A percentile compares a stretch with the other conserved stretches of the same genome.
These are phyloP conservation scores for Meandrusa payeni DNA, from an alignment of 2,888 invertebrate genomes.

Conservation along the genomic window DNA sequence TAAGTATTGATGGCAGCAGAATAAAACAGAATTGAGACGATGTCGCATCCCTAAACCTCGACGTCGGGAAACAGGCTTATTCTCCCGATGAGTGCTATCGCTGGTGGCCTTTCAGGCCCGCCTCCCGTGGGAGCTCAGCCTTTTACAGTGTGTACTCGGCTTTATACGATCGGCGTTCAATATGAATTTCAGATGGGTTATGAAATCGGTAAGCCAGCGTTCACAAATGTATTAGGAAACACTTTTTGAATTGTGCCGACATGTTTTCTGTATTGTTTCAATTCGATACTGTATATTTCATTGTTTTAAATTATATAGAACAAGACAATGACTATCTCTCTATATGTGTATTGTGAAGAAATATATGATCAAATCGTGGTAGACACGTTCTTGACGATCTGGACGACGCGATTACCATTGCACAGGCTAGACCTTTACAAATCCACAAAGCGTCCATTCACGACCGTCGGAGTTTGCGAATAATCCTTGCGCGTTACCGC, in stretches of 20 bases:
- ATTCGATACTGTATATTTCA: too few species aligned
- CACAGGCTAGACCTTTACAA: too few species aligned
- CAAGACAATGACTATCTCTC: too few species aligned
- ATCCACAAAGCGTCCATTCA: too few species aligned
- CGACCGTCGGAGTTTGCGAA: too few species aligned
- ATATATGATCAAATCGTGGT: too few species aligned
- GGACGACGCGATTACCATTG: too few species aligned
- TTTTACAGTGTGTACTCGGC: slow-evolving; percentile 71
- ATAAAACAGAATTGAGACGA: slow-evolving; percentile 77
- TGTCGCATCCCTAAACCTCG: slow-evolving; percentile 74
- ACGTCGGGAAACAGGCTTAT: slow-evolving; percentile 79
- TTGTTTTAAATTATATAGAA: too few species aligned
- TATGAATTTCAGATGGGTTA: slow-evolving; percentile 78
- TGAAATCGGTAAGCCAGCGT: slow-evolving; percentile 63
- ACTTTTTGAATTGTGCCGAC: slow-evolving; percentile 46
- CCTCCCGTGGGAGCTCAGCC: slow-evolving; percentile 69
- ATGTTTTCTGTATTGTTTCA: slow-evolving; percentile 29
- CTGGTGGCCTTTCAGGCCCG: slow-evolving; percentile 64
- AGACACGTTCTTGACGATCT: too few species aligned
- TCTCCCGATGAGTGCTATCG: slow-evolving; percentile 75
- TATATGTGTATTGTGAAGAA: too few species aligned
- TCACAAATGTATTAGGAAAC: slow-evolving; percentile 62
- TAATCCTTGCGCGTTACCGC: too few species aligned
- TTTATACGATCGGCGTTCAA: slow-evolving; percentile 73
- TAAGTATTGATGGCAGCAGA: slow-evolving; percentile 78